Base-by-base conservation (phyloP, 2,797 vertebrate species). In the Helarctos malayanus region DNA sequence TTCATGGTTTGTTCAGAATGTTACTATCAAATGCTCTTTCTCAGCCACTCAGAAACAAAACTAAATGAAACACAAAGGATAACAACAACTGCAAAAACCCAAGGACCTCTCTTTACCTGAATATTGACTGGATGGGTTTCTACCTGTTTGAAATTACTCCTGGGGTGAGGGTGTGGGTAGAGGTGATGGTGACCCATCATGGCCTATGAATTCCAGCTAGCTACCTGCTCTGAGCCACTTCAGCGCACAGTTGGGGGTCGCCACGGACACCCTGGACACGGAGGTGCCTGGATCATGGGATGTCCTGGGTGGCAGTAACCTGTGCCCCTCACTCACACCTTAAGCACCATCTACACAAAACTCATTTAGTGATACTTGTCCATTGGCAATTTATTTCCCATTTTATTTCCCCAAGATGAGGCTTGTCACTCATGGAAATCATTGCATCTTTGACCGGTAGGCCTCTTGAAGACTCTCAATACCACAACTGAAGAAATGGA, bases 401-500 rank as follows among this genome's bases (percentile, higher is more conserved):
- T n/a, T n/a, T 25, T 71, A 2, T 35, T n/a, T 19, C 11, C 41
- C 68, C 12, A 1, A 4, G 5, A 32, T 0, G 1, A 14, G 10
- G 25, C 35, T 15, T 0, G 6, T 35, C 15, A 27, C 49, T 95
- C 88, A 87, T 21, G 29, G n/a, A 45, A 13, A 38, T 0, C 80
- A 1, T 87, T 12, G 78, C 69, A 25, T 95, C 32, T 95, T 93
- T 94, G 52, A 29, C 59, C 29, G 2, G 65, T 52, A 97, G 99
- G 99, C 95, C 99, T 99, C 97, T 96, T 99, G 82, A 99, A 98
- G 98, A 99, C 97, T 91, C 99, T 99, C 45, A 99, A 99, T 75
- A 99, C 99, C 11, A 99, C 98, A 7, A 98, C 99, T 6, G 99
- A 98, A 86, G 99, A 99, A 94, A 99, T 99, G 99, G 99, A 99